Evolutionary conservation across 2,888 invertebrate species (phyloP).

Genomic region (Selenia dentaria): DNA sequence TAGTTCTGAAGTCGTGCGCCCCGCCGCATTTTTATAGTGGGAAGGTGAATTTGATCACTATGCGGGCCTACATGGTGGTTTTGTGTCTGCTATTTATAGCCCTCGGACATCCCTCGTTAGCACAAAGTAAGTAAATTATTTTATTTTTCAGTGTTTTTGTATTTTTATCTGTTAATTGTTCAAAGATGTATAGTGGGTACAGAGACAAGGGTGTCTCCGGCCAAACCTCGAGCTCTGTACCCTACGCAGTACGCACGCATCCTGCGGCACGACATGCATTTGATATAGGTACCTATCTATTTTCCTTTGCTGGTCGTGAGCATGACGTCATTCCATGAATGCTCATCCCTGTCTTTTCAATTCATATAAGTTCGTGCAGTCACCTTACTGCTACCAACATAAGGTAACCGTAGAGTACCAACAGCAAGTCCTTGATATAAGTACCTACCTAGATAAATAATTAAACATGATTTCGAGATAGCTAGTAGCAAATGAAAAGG

Average conservation of each 20-base stretch:
- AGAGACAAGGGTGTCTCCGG: not conserved
- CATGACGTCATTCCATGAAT: slow-evolving; percentile 53
- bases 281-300: not conserved
- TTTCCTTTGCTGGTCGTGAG: slow-evolving; percentile 16
- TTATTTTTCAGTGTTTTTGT: too few species aligned
- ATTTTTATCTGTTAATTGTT: not conserved
- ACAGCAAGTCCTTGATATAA: too few species aligned
- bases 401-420: too few species aligned
- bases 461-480: too few species aligned
- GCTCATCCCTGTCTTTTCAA: slow-evolving; percentile 29
- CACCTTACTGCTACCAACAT: too few species aligned
- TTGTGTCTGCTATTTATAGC: slow-evolving; percentile 56
- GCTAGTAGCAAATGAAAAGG: too few species aligned
- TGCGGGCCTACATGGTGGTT: slow-evolving; percentile 37
- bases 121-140: slow-evolving; percentile 52
- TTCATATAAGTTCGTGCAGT: too few species aligned
- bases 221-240: too few species aligned
- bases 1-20: not conserved
- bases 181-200: not conserved
- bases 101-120: slow-evolving; percentile 44
- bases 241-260: too few species aligned
- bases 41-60: slow-evolving; percentile 20
- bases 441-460: too few species aligned
- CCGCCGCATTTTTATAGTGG: not conserved
- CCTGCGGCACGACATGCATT: not conserved